Base-by-base conservation (phyloP, 2,888 invertebrate species). In the Amblyteles armatorius region DNA sequence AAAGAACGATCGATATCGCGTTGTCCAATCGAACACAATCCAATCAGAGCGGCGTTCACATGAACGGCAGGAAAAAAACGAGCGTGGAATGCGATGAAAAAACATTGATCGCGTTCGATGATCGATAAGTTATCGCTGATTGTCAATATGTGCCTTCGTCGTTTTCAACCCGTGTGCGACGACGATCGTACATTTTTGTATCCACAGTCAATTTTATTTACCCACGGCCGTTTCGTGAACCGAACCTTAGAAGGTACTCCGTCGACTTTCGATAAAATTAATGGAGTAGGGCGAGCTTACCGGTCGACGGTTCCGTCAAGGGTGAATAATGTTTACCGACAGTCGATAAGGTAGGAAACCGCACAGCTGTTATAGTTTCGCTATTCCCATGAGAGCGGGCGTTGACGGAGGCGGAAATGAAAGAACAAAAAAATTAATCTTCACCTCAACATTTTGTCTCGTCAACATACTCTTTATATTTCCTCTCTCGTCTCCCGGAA, bases 11-110 rank as follows among this genome's bases (percentile, higher is more conserved):
- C 16, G 26, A 55, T 79, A 77, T 72, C 78, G 55, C 33, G 36
- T 29, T 22, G 44, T 40, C 44, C n/a, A 19, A 80, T 80, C 73
- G 48, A 57, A 33, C 48, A 29, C 73, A 44, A 80, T 63, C 73
- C 78, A 78, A 73, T 84, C 81, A 69, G 57, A 11, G 44, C 26
- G 63, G 44, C 63, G 79, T 84, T 78, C 71, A 76, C 52, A 48
- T 13, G 33, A 29, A 16, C 13, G 13, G 60, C 33, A n/a, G n/a
- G 6, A 40, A 65, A 11, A 65, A 29, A 19, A 29, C 11, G 29
- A 65, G 48, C 36, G 50, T n/a, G 57, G 29, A 79, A 80, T 65
- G 71, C 57, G 65, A 67, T 83, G 19, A 40, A 29, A 71, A 67
- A 67, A 80, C 48, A 68, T 44, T 29, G 80, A 68, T 77, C 3